Percentiles rank a stretch among this genome's conserved stretches.
Conservation (phyloP, 1,140 invertebrate species). For the Zophobas atratus region DNA sequence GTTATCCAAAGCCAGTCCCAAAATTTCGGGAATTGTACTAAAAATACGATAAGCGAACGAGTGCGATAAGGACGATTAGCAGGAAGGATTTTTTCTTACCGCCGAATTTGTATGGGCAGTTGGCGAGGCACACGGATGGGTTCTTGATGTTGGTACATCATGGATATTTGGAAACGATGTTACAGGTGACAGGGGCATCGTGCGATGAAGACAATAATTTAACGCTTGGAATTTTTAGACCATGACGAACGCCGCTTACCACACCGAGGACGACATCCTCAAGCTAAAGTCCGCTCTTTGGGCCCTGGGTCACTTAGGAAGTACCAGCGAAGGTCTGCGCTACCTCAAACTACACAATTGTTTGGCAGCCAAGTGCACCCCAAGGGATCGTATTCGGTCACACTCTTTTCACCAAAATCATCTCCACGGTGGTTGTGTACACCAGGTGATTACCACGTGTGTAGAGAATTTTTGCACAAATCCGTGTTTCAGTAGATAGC, state of each 20-base stretch:
- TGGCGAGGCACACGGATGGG: slow-evolving; percentile 85
- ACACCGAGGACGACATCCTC: slow-evolving; percentile 77
- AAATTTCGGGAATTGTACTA: slow-evolving; percentile 4
- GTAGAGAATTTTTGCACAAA: not conserved
- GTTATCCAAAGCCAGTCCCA: slow-evolving; percentile 16
- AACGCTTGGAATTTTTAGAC: slow-evolving; percentile 57
- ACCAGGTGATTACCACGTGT: no score
- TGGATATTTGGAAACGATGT: slow-evolving; percentile 67
- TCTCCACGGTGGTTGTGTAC: not conserved
- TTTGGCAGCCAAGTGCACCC: slow-evolving; percentile 74
- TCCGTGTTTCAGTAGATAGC: not conserved
- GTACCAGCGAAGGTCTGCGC: slow-evolving; percentile 80
- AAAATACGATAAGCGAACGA: slow-evolving; percentile 78
- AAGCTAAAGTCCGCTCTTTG: slow-evolving; percentile 92
- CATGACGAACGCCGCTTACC: slow-evolving; percentile 69
- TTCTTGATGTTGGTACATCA: slow-evolving; percentile 75
- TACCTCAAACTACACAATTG: slow-evolving; percentile 74
- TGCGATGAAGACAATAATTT: not conserved
- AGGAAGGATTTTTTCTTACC: slow-evolving; percentile 79
- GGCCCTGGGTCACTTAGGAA: slow-evolving; percentile 89
- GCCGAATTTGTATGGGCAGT: slow-evolving; percentile 91
- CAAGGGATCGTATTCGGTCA: slow-evolving; percentile 80
- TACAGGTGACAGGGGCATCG: slow-evolving; percentile 66
- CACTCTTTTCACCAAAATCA: slow-evolving; percentile 86
- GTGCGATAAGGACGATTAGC: slow-evolving; percentile 59